These are phyloP conservation scores for Pyrocephalus nanus DNA, from an alignment of 2,797 vertebrate species.

Conservation along the genomic window DNA sequence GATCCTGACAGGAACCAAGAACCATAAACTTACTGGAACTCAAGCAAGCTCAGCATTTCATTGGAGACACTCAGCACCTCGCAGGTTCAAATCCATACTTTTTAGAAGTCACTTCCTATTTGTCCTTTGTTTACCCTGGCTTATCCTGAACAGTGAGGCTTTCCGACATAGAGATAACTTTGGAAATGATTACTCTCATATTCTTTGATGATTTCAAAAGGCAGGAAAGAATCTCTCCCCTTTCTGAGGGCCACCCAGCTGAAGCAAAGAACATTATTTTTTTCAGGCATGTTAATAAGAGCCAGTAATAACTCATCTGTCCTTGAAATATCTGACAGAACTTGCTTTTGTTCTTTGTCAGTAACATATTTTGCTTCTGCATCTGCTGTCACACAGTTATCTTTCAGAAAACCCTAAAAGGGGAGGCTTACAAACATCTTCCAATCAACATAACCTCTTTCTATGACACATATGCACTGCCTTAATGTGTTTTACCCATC, in stretches of 20 bases:
- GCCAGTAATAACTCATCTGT: conserved; percentile 65
- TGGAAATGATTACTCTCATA: conserved; percentile 53
- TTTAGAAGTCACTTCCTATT: conserved; percentile 51
- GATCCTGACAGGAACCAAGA: conserved; percentile 10
- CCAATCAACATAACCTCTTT: background rate
- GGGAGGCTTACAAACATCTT: background rate
- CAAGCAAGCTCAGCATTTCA: conserved; percentile 8
- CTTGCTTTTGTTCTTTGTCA: conserved; percentile 44
- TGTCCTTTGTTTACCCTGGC: conserved; percentile 63
- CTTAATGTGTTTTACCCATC: background rate
- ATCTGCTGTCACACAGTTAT: background rate
- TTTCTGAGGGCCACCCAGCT: conserved; percentile 44
- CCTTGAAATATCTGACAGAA: conserved; percentile 52
- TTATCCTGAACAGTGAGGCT: conserved; percentile 59
- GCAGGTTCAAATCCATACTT: conserved; percentile 43
- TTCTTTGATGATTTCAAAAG: conserved; percentile 70
- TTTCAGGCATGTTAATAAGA: conserved; percentile 58
- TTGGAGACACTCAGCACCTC: conserved; percentile 33
- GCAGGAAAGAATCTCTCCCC: conserved; percentile 63
- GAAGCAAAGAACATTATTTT: conserved; percentile 29
- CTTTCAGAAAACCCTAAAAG: background rate
- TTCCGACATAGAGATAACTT: conserved; percentile 53
- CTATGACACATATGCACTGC: background rate
- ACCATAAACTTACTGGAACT: conserved; percentile 15
- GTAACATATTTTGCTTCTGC: background rate